Base-by-base conservation (phyloP, 2,797 vertebrate species). In the Phataginus tricuspis region DNA sequence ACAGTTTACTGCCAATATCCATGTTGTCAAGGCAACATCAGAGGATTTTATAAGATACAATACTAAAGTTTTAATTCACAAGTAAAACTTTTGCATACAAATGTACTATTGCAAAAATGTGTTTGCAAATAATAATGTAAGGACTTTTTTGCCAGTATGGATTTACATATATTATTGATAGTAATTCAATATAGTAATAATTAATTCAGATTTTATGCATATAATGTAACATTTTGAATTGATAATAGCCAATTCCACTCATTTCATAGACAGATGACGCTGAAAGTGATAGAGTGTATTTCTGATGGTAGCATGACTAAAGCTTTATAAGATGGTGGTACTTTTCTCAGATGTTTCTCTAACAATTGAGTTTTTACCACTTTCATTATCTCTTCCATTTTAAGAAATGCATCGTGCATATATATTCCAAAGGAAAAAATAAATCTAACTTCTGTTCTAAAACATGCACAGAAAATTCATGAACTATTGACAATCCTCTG, bases 1-100 rank as follows among this genome's bases (percentile, higher is more conserved):
- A n/a, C 85, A 82, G 10, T 55, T 97, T 39, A 39, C 39, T 39
- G 39, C 39, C 39, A 39, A 39, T 39, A 39, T 39, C 7, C 23
- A 89, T 91, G 29, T 75, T 97, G 95, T 92, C 79, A 90, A 95
- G 51, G 88, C 25, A 95, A 77, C 78, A 84, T 87, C 64, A 86
- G 11, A 91, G 5, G 74, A 27, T 96, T 96, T 95, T 92, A 53
- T 23, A 95, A 97, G 98, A 71, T 42, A 3, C 75, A 94, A 96
- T 92, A 96, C 93, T 96, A 84, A 49, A 5, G 6, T 90, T 98
- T 98, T 97, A 98, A 97, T 97, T 96, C 97, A 2, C 2, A 93
- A 96, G 4, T 77, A 83, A 55, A 82, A 27, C 15, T 51, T 97
- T 88, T 86, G 14, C 13, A 78, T 93, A 82, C 11, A 18, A 94